Base-by-base conservation (phyloP, 2,888 invertebrate genomes). In the Andrena minutula region DNA sequence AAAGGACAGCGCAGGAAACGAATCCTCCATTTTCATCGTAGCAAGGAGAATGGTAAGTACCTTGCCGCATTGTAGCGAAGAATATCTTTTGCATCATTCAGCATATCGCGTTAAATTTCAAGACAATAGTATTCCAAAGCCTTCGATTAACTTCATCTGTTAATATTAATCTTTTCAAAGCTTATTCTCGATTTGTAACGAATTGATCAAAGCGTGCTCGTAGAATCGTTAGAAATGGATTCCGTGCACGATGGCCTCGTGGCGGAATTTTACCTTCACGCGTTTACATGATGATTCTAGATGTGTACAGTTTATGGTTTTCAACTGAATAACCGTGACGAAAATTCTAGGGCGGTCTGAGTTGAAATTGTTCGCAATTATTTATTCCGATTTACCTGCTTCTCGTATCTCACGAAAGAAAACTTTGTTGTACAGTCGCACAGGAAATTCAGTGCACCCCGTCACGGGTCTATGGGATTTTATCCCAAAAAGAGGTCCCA, bases 391-490 rank as follows among this genome's bases (percentile, higher is more conserved):
- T 47, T 56, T 35, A 8, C n/a, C 26, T 30, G 4, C 41, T n/a
- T 16, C 12, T 6, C 12, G 28, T 49, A 26, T 60, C 28, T 60
- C 58, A 66, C 12, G 8, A 7, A 47, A 63, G 32, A 51, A 68
- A 47, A 41, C 16, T 30, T 16, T 16, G 26, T 41, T 60, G 89
- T 90, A 41, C 94, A 99, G 99, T 99, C 99, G 95, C 99, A 99
- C 95, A 97, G 99, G 94, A 99, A 99, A 95, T 99, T 99, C 95
- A 99, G 99, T 94, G 99, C 99, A 61, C 99, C 99, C 91, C 98
- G 99, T 91, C 99, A 99, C 96, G 99, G 99, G 92, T 99, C 99
- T 75, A 99, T 99, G 98, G 99, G 99, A 91, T 99, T 99, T 96
- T 98, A 99, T 95, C 99, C 99, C 93, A 99, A 99, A 95, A 99